Base-by-base conservation (phyloP, 1,140 invertebrate genomes). In the Lucilia cuprina region DNA sequence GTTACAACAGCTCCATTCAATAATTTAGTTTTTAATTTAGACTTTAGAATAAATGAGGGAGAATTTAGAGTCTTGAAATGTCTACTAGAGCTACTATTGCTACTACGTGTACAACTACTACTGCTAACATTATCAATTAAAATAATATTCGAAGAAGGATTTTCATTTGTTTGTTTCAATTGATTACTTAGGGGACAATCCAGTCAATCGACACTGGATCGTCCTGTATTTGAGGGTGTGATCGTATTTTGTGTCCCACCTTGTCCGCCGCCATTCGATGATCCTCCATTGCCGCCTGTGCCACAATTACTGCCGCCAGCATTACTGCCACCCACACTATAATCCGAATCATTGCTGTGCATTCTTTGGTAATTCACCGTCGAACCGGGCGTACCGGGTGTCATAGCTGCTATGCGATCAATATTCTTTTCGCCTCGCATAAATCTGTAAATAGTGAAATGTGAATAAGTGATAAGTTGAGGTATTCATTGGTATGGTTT, bases 331-430 rank as follows among this genome's bases (percentile, higher is more conserved):
- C 85, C 84, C 30, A 85, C 87, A 91, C 89, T 88, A 87, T 90
- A 90, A 78, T 90, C 94, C 85, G 94, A 94, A 88, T 97, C 96
- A 87, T 95, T 96, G 90, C 96, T 97, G 89, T 95, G 95, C 94
- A 96, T 97, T 85, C 96, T 93, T 88, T 97, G 96, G 91, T 96
- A 97, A 87, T 92, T 94, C 2, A 94, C 95, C 14, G 93, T 93
- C n/a, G 94, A 95, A 34, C 94, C 93, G 1, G 96, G 95, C 7
- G 95, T 94, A 75, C 85, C 91, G 86, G 87, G 92, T 91, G 83
- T 92, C 92, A 86, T 87, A 47, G 88, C 87, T 74, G 88, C 86
- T 82, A 90, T 89, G 85, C 89, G 89, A 89, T 91, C 88, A 92
- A 86, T 92, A 87, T 92, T 94, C 55, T 95, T 93, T 92, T 96